phyloP scores from a whole-genome alignment of 92 coral and sea anemone genomes.

The Diadumene lineata region DNA sequence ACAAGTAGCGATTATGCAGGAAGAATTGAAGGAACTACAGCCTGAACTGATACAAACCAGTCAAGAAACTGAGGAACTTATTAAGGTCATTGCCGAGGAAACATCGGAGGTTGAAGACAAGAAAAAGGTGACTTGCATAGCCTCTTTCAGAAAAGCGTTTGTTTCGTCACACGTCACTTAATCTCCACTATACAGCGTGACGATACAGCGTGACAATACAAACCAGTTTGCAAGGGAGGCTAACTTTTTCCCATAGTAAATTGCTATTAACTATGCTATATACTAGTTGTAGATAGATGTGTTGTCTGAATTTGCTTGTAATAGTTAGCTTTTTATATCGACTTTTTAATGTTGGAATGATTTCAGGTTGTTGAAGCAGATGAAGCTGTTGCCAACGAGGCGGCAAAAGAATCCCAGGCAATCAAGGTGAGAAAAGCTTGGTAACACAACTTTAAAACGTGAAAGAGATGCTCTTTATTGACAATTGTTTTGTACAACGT shows the following conservation, averaged over 20 bases:
- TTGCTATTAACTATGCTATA: too few species aligned
- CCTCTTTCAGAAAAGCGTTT: neutral
- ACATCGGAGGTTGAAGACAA: conserved; percentile 91
- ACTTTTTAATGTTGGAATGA: neutral
- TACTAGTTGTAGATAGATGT: too few species aligned
- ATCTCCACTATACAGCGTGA: too few species aligned
- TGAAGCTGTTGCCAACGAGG: conserved; percentile 89
- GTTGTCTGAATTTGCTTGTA: too few species aligned
- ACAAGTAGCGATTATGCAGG: conserved; percentile 96
- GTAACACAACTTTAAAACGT: too few species aligned
- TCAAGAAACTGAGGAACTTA: conserved; percentile 87
- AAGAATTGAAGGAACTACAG: conserved; percentile 86
- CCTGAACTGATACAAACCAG: conserved; percentile 93
- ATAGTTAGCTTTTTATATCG: too few species aligned
- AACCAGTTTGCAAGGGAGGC: too few species aligned
- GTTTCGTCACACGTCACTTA: too few species aligned
- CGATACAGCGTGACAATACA: too few species aligned
- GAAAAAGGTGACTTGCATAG: conserved; percentile 74
- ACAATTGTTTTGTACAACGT: neutral
- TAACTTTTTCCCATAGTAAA: too few species aligned
- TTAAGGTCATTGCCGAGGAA: conserved; percentile 81
- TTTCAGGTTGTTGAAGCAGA: conserved; percentile 90
- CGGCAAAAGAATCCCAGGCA: conserved; percentile 92
- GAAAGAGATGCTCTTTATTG: neutral
- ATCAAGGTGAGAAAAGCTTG: too few species aligned